Base-by-base conservation (phyloP, 2,888 invertebrate species). In the Epirrhoe alternata region DNA sequence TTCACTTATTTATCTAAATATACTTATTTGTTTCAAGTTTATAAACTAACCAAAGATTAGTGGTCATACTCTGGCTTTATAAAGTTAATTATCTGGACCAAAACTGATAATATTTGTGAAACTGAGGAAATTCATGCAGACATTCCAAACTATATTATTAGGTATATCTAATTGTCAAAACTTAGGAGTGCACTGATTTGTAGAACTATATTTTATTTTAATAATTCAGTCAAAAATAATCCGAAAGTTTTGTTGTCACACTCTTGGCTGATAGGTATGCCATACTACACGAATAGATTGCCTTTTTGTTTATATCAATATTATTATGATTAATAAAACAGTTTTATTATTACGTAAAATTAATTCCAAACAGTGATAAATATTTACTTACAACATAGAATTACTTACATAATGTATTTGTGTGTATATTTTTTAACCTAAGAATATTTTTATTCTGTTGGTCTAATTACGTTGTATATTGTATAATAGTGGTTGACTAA, bases 401-500 rank as follows among this genome's bases (percentile, higher is more conserved):
- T 61, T 62, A 55, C 17, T 8, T 51, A 56, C 0, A 16, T 47
- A 33, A 56, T 62, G 54, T 64, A 56, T 59, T 70, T 61, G 71
- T 68, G 72, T 73, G 70, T 71, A 72, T 64, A 71, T 69, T 74
- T 84, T 84, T 81, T 70, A 69, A 65, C 38, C 63, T 86, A 85
- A 81, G 81, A 66, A 69, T 88, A 88, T 89, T 89, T 90, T 89
- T 89, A 88, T 86, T 86, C 79, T 81, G 82, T 74, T 62, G 80
- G 71, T 38, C 12, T 77, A 74, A 68, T 75, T 80, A 82, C 80
- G 70, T 78, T 74, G 69, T 90, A 90, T 84, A 86, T 88, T 91
- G 90, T 92, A 92, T 89, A 24, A 24, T 24, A 92, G 89, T 84
- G 84, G 84, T 89, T 84, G 83, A 88, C 78, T 92, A 93, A 93